Percentiles rank a stretch among this genome's conserved stretches.
These are phyloP conservation scores for Hedychridium roseum DNA, from an alignment of 2,888 invertebrate genomes.

Conservation along the genomic window DNA sequence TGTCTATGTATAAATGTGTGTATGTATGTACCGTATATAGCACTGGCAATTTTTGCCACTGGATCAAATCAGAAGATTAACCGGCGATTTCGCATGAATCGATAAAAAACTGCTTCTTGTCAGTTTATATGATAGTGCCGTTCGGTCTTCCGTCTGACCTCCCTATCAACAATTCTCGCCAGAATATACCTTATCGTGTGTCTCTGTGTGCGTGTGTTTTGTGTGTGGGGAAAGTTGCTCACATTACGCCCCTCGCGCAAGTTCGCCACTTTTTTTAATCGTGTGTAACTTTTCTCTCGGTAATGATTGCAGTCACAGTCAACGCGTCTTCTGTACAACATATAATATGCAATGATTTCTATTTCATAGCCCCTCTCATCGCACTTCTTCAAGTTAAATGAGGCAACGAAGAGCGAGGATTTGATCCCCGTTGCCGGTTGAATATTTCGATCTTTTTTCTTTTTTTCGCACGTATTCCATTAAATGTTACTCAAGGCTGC, in stretches of 20 bases:
- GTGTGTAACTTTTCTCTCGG: conserved; percentile 29
- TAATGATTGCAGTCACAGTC: conserved; percentile 64
- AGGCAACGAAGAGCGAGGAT: conserved; percentile 2
- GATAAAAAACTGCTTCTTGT: too few relatives aligned
- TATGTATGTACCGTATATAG: too few relatives aligned
- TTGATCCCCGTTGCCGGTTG: conserved; percentile 9
- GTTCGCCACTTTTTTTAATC: too few relatives aligned
- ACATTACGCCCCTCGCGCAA: too few relatives aligned
- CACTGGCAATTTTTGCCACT: too few relatives aligned
- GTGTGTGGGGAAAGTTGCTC: conserved; percentile 27
- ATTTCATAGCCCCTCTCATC: conserved; percentile 40
- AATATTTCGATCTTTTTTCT: conserved; percentile 27
- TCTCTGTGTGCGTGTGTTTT: conserved; percentile 27
- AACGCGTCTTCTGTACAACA: conserved; percentile 45
- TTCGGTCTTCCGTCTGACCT: too few relatives aligned
- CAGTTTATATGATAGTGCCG: too few relatives aligned
- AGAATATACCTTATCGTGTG: conserved; percentile 29
- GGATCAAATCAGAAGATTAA: too few relatives aligned
- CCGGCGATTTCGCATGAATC: too few relatives aligned
- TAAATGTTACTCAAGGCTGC: conserved; percentile 51
- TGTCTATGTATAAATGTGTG: too few relatives aligned
- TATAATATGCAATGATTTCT: conserved; percentile 33
- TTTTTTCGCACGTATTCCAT: conserved; percentile 31
- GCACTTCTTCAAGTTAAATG: conserved; percentile 12
- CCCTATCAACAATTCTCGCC: too few relatives aligned